Conservation (phyloP, 1,140 invertebrate species). For the Drosophila pruinosa region DNA sequence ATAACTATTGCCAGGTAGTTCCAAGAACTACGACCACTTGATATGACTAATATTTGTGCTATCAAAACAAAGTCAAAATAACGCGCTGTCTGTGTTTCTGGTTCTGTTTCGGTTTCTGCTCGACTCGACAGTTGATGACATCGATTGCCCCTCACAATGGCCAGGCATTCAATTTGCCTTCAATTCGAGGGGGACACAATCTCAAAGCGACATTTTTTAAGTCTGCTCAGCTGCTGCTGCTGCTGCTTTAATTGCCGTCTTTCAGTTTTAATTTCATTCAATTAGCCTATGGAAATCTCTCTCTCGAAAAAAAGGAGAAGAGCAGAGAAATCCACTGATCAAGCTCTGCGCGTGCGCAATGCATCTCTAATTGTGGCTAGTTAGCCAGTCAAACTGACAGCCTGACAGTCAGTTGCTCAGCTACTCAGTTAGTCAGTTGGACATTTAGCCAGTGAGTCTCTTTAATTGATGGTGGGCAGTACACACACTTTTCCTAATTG, state of each 20-base stretch:
- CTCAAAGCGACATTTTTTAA: slow-evolving; percentile 31
- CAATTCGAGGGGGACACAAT: not conserved
- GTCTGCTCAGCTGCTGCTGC: not conserved
- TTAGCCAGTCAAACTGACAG: slow-evolving; percentile 2
- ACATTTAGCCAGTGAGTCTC: not conserved
- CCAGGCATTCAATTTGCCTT: slow-evolving; percentile 14
- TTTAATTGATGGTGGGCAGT: slow-evolving; percentile 71
- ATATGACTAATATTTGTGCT: slow-evolving; percentile 17
- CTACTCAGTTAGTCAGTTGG: not conserved
- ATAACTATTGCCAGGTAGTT: slow-evolving; percentile 8
- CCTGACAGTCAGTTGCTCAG: slow-evolving; percentile 2
- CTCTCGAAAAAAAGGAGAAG: too few species aligned
- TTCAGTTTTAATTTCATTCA: slow-evolving; percentile 76
- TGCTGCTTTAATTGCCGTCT: slow-evolving; percentile 49
- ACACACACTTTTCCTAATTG: slow-evolving; percentile 61
- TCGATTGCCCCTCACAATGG: slow-evolving; percentile 23
- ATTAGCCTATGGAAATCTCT: slow-evolving; percentile 73
- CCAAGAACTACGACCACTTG: slow-evolving; percentile 15
- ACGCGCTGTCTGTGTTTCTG: slow-evolving; percentile 24
- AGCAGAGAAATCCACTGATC: slow-evolving; percentile 16
- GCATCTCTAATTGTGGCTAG: slow-evolving; percentile 53
- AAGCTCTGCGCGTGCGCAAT: slow-evolving; percentile 40
- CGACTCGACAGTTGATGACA: not conserved
- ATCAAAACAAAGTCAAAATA: slow-evolving; percentile 30
- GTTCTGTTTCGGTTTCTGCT: too few species aligned